Evolutionary conservation across 2,113 vertebrate genomes (phyloP).

Genomic region (Pelmatolapia mariae): DNA sequence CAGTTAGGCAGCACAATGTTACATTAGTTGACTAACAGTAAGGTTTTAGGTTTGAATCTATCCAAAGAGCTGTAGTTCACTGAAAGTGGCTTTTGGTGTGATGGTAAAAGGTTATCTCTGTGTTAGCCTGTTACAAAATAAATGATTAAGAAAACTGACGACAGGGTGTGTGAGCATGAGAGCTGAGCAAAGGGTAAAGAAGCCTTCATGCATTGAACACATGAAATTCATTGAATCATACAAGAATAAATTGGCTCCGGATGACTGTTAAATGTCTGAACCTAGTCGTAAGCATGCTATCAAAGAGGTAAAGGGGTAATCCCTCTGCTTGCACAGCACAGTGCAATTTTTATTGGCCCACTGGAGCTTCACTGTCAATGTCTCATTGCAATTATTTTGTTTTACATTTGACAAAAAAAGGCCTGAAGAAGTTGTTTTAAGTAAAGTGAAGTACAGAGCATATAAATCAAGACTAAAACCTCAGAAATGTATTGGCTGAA

Average conservation of each 20-base stretch:
- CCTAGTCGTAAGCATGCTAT: not conserved
- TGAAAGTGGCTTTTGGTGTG: not conserved
- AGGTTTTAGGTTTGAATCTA: not conserved
- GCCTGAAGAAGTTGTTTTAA: not conserved
- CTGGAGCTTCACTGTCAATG: not conserved
- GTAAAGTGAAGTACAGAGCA: not conserved
- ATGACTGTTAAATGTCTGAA: not conserved
- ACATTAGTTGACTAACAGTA: not conserved
- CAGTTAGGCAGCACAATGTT: not conserved
- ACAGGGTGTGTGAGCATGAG: not conserved
- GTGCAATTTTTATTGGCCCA: not conserved
- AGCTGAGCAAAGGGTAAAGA: not conserved
- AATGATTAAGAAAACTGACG: not conserved
- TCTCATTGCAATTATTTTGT: not conserved
- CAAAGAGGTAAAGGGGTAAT: not conserved
- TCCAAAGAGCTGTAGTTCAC: not conserved
- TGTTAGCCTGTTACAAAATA: not conserved
- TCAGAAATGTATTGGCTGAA: not conserved
- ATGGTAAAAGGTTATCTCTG: not conserved
- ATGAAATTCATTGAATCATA: not conserved
- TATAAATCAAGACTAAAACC: not conserved
- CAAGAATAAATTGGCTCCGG: not conserved
- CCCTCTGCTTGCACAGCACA: not conserved
- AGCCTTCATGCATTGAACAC: not conserved
- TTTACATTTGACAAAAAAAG: not conserved